Conservation (phyloP, 53 echinoderm and acorn worm genomes). For the Arbacia lixula region DNA sequence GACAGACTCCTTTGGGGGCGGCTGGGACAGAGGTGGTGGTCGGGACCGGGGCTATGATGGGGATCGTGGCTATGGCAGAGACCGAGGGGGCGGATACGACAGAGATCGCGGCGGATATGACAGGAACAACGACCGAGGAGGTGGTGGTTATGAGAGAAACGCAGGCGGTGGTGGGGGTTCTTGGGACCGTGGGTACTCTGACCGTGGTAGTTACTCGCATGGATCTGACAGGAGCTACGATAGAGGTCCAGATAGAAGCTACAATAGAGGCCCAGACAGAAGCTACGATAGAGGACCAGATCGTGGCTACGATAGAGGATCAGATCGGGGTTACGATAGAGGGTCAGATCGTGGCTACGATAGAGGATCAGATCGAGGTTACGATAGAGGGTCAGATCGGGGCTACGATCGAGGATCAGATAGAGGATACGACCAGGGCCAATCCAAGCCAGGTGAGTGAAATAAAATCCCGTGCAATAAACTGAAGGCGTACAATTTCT, state of each 20-base stretch:
- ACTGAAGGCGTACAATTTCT: too few species aligned
- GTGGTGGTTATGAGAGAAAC: background rate
- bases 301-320: constrained; percentile 50
- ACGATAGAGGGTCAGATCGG: background rate
- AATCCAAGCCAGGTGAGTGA: too few species aligned
- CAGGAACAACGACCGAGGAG: constrained; percentile 16
- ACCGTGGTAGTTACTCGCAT: background rate
- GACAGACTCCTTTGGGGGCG: background rate
- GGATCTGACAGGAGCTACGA: constrained; percentile 39
- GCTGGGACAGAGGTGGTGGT: constrained; percentile 23
- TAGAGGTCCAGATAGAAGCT: constrained; percentile 14
- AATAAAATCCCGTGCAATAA: too few species aligned
- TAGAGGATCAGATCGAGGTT: background rate
- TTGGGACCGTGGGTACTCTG: background rate
- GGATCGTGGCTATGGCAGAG: constrained; percentile 37
- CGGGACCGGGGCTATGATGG: constrained; percentile 47
- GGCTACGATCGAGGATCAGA: constrained; percentile 53
- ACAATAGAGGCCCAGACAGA: constrained; percentile 23
- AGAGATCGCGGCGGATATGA: constrained; percentile 34
- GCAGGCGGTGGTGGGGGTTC: constrained; percentile 7
- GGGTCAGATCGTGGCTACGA: constrained; percentile 25
- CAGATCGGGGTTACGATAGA: constrained; percentile 26
- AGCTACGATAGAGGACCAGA: constrained; percentile 26
- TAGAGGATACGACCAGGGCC: constrained; percentile 62
- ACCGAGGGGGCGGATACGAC: constrained; percentile 52